Base-by-base conservation (phyloP, 2,113 vertebrate species). In the Mesocricetus auratus region DNA sequence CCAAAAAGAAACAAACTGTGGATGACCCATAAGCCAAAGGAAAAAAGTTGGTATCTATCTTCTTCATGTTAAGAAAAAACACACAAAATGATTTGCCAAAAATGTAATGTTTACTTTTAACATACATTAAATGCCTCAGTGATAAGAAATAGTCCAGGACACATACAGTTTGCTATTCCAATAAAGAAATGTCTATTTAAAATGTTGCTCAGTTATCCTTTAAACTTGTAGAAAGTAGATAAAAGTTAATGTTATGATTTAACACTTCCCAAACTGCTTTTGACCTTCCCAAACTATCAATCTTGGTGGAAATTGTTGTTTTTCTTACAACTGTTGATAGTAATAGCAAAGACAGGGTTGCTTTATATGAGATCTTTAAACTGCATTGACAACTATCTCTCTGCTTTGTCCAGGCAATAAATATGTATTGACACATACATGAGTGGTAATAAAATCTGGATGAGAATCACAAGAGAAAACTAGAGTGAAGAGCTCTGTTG, bases 71-170 rank as follows among this genome's bases (percentile, higher is more conserved):
- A 56, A 53, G n/a, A n/a, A 75, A 22, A 92, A 94, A 60, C 95
- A 64, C 45, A 58, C 66, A 58, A 69, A 81, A 92, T 87, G 1
- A 1, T 87, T 95, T 94, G 81, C 39, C 89, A 74, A 88, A 96
- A 93, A 53, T 85, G 50, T 36, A 66, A 92, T 82, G 50, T 78
- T 93, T 92, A 86, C 36, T 92, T 90, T 26, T 29, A 75, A 45
- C 9, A 64, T 71, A 93, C 50, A 71, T 77, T 94, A 90, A 94
- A 42, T 86, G 60, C 73, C 64, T 95, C 71, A 33, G 31, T 26
- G 21, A 39, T 89, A 33, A 89, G 93, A 96, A 93, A 88, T 78
- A 85, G 45, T 77, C 85, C 75, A 94, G 79, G 92, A 8, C 60
- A 88, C 17, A 82, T 92, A 50, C 1, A 92, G 75, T 29, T 86